A percentile compares a stretch with the other conserved stretches of the same genome.
Evolutionary conservation across 2,113 vertebrate species (phyloP).

Genomic region (Cichladusa arquata): DNA sequence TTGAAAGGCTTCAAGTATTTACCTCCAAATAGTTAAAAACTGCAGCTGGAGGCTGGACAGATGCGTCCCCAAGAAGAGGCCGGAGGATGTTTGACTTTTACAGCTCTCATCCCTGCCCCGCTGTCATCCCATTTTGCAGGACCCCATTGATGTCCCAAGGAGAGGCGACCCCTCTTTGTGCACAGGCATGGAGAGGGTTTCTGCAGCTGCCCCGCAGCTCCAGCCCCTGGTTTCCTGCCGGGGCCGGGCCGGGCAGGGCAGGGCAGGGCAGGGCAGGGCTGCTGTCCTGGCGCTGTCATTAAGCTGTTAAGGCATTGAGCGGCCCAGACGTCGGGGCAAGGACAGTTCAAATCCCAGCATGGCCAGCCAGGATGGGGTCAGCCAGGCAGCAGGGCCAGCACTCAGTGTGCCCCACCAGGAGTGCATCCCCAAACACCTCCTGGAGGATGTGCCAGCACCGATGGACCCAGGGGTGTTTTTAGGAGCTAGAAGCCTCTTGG

Average conservation of each 20-base stretch:
- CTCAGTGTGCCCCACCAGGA: background rate
- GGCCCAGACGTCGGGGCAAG: constrained; percentile 64
- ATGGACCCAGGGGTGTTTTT: rapidly evolving
- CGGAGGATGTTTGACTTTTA: constrained; percentile 25
- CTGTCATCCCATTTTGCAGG: background rate
- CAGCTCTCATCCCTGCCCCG: background rate
- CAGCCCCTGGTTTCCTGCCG: constrained; percentile 2
- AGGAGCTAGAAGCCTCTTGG: rapidly evolving
- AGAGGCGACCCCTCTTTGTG: background rate
- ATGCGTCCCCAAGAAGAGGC: background rate
- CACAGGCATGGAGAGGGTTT: background rate
- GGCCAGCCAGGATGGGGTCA: background rate
- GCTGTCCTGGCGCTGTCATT: constrained; percentile 42
- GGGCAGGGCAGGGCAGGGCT: background rate
- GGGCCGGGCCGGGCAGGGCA: background rate
- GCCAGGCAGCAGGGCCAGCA: background rate
- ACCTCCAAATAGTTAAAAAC: constrained; percentile 41
- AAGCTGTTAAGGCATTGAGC: constrained; percentile 74
- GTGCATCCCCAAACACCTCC: rapidly evolving
- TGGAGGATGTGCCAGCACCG: background rate
- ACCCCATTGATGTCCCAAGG: background rate
- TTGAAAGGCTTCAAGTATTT: constrained; percentile 34
- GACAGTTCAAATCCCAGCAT: constrained; percentile 76
- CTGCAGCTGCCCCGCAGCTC: background rate
- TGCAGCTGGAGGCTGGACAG: background rate